These are phyloP conservation scores for Aphaenogaster ashmeadi DNA, from an alignment of 1,140 invertebrate genomes.

Conservation along the genomic window DNA sequence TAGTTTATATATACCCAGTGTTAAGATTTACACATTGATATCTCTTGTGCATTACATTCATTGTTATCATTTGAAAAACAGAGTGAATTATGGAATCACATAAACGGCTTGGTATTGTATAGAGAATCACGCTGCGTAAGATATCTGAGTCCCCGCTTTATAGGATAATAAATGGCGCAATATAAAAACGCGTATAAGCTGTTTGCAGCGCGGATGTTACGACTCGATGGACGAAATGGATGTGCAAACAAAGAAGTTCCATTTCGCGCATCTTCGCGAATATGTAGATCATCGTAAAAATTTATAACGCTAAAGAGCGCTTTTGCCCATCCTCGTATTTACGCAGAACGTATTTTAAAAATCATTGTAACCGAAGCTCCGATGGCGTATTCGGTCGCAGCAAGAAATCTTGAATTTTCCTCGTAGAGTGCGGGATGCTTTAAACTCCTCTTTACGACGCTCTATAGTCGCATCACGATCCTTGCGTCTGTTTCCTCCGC, in stretches of 20 bases:
- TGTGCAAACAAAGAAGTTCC: slow-evolving; percentile 60
- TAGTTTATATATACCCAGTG: not conserved
- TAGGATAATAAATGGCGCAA: slow-evolving; percentile 51
- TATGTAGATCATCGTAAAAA: slow-evolving; percentile 63
- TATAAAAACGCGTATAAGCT: slow-evolving; percentile 60
- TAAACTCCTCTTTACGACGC: slow-evolving; percentile 72
- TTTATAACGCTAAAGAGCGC: slow-evolving; percentile 41
- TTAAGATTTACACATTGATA: not conserved
- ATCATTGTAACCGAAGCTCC: slow-evolving; percentile 55
- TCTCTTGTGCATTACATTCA: slow-evolving; percentile 1
- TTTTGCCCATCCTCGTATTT: slow-evolving; percentile 40
- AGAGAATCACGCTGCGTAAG: not conserved
- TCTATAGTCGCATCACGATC: slow-evolving; percentile 78
- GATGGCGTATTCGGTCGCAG: slow-evolving; percentile 49
- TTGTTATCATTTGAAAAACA: slow-evolving; percentile 16
- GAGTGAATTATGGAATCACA: slow-evolving; percentile 40
- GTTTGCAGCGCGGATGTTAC: slow-evolving; percentile 48
- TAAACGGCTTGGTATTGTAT: slow-evolving; percentile 27
- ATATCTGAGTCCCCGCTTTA: slow-evolving; percentile 18
- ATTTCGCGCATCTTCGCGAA: slow-evolving; percentile 26
- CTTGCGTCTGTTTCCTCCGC: slow-evolving; percentile 72
- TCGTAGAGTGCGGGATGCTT: slow-evolving; percentile 47
- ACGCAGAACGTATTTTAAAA: slow-evolving; percentile 53
- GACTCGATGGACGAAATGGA: slow-evolving; percentile 52
- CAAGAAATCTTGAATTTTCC: slow-evolving; percentile 71